phyloP scores from a whole-genome alignment of 2,113 vertebrate species.

The Rhinogobius similis region DNA sequence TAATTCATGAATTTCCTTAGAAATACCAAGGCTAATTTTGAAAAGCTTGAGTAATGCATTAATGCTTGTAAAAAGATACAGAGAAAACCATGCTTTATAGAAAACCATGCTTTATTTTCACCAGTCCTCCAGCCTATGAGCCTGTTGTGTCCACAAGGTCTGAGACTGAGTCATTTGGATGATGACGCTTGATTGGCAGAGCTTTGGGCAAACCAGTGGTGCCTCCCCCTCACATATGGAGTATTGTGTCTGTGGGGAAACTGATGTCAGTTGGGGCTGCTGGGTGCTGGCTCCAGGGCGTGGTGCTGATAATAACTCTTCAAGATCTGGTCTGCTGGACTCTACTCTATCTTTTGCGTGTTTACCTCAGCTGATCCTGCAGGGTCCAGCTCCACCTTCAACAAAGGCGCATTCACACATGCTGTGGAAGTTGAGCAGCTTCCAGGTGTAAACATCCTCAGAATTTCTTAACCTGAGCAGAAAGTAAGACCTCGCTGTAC shows the following conservation, averaged over 20 bases:
- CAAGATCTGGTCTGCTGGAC: constrained; percentile 58
- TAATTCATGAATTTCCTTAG: too few relatives aligned
- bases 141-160: neutral
- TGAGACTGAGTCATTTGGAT: neutral
- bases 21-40: too few relatives aligned
- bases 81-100: too few relatives aligned
- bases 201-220: constrained; percentile 1
- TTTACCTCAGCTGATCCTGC: neutral
- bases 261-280: constrained; percentile 39
- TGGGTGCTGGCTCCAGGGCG: constrained; percentile 44
- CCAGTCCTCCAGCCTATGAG: neutral
- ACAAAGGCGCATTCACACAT: neutral
- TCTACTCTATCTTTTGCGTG: neutral
- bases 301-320: constrained; percentile 54
- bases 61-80: too few relatives aligned
- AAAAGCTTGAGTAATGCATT: too few relatives aligned
- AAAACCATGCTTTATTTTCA: neutral
- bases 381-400: neutral
- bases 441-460: constrained; percentile 6
- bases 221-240: constrained; percentile 9
- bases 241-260: constrained; percentile 17
- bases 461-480: neutral
- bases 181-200: neutral
- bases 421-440: neutral
- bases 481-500: neutral